phyloP scores from a whole-genome alignment of 2,113 vertebrate genomes.

The Paraplagusia blochii region DNA sequence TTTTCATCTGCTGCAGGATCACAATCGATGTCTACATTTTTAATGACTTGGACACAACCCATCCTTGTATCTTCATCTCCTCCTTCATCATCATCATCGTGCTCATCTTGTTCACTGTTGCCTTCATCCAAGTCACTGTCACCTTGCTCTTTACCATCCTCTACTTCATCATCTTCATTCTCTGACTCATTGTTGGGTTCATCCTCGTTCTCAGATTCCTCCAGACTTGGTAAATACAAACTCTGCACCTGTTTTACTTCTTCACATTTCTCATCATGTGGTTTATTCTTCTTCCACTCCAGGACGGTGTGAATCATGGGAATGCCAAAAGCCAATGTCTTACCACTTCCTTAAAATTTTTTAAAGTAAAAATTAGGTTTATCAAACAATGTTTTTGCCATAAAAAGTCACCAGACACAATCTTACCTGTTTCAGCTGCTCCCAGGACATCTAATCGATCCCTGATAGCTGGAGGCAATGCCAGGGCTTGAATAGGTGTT shows the following conservation, averaged over 20 bases:
- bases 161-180: slow-evolving; percentile 17
- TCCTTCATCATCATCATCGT: background rate
- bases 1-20: background rate
- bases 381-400: background rate
- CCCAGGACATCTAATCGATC: slow-evolving; percentile 91
- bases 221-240: slow-evolving; percentile 40
- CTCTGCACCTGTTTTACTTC: slow-evolving; percentile 34
- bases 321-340: slow-evolving; percentile 94
- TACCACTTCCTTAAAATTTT: slow-evolving; percentile 86
- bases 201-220: background rate
- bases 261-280: slow-evolving; percentile 12
- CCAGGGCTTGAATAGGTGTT: slow-evolving; percentile 90
- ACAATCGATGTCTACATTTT: slow-evolving; percentile 55
- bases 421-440: slow-evolving; percentile 93
- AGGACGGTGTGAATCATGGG: slow-evolving; percentile 92
- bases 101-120: slow-evolving; percentile 32
- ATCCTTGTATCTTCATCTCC: slow-evolving; percentile 27
- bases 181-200: slow-evolving; percentile 14
- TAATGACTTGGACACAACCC: slow-evolving; percentile 58
- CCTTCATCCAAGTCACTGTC: slow-evolving; percentile 19
- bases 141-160: slow-evolving; percentile 11
- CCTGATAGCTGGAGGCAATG: slow-evolving; percentile 88
- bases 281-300: slow-evolving; percentile 80
- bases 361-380: slow-evolving; percentile 2
- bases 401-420: background rate